Evolutionary conservation across 2,797 vertebrate species (phyloP).

Genomic region (Sebastes trivittatus): DNA sequence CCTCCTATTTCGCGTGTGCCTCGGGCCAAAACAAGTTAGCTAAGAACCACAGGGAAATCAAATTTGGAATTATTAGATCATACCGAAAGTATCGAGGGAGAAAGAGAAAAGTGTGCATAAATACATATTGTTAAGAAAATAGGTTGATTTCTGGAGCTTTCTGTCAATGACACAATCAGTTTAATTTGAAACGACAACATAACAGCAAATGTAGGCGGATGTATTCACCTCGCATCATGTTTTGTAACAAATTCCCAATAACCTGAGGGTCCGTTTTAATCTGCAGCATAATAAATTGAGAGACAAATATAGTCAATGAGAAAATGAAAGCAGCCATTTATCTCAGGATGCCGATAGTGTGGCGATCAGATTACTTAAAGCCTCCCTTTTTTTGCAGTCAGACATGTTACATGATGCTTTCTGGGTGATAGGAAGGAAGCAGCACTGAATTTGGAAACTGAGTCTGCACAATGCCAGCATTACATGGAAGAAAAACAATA

Average conservation of each 20-base stretch:
- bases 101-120: constrained; percentile 65
- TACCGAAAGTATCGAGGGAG: constrained; percentile 56
- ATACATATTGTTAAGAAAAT: constrained; percentile 71
- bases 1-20: constrained; percentile 74
- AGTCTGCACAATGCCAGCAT: neutral
- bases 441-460: neutral
- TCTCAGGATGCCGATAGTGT: constrained; percentile 33
- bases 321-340: constrained; percentile 40
- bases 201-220: neutral
- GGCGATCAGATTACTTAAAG: constrained; percentile 50
- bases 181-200: neutral
- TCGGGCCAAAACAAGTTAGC: constrained; percentile 79
- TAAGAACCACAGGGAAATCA: constrained; percentile 84
- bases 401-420: constrained; percentile 45
- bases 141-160: constrained; percentile 45
- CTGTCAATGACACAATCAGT: constrained; percentile 25
- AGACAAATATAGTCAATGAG: constrained; percentile 31
- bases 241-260: neutral
- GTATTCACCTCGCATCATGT: constrained; percentile 3
- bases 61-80: constrained; percentile 78
- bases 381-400: constrained; percentile 23
- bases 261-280: neutral
- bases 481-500: neutral
- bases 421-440: constrained; percentile 17
- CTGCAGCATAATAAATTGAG: constrained; percentile 1